Evolutionary conservation across 2,113 vertebrate species (phyloP), one percentile per base, ranked within the genome.

Genomic region (Corvus moneduloides): DNA sequence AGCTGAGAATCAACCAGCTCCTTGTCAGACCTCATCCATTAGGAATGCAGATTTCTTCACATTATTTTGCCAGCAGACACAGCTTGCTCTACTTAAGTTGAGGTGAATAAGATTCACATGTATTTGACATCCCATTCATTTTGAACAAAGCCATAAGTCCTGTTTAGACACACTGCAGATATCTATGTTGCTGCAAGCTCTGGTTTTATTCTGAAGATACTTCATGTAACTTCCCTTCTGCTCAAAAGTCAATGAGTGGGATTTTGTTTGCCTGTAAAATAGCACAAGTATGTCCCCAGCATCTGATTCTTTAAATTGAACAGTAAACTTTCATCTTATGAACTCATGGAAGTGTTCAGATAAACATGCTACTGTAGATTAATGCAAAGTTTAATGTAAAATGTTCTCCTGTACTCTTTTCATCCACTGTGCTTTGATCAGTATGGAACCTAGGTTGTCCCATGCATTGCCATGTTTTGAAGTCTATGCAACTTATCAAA

Each of bases 281-380:
- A 66, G 0, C 19, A 48, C 10, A 62, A 71, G 46, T 24, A 13
- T 22, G 2, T n/a, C 17, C 6, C 2, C 14, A n/a, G 8, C 5
- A 41, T 22, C 5, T 56, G 15, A 66, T 71, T 54, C n/a, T 71
- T 80, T 58, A 41, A 54, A 66, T 11, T 54, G 9, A 69, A 46
- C 13, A 64, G n/a, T 62, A 58, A 61, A 13, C 1, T 78, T 26
- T 39, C 9, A 56, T n/a, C 9, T 21, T 39, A 6, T 21, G 26
- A 44, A 33, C 5, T 74, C 24, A 30, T 22, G 7, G 10, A 52
- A 39, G 1, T n/a, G 10, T 55, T 64, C 54, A 73, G 20, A 61
- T 56, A 89, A 80, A 51, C 10, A 64, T 17, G 4, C 5, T 62
- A 13, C 27, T 69, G 21, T 52, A 44, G 17, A 56, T 64, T 55